Evolutionary conservation across 2,797 vertebrate species (phyloP).

Genomic region (Gila robusta): DNA sequence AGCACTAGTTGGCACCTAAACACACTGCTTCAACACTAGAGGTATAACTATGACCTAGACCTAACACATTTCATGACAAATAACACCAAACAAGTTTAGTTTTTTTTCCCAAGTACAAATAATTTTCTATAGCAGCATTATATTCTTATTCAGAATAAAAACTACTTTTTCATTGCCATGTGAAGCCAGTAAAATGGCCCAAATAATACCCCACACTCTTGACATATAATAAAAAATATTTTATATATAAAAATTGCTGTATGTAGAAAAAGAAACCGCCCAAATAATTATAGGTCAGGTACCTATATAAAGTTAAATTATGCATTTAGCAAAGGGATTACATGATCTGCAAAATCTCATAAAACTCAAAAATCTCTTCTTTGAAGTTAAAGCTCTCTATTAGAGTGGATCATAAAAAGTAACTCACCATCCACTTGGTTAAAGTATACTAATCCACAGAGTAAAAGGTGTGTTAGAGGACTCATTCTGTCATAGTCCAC

Average conservation of each 20-base stretch:
- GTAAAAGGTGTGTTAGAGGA: slow-evolving; percentile 90
- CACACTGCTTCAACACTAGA: background rate
- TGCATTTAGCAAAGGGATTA: background rate
- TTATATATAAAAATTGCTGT: background rate
- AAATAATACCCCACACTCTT: background rate
- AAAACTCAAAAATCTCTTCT: background rate
- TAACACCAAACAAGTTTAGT: background rate
- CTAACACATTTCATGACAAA: background rate
- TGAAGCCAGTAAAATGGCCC: background rate
- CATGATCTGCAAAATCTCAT: background rate
- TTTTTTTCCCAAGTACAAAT: background rate
- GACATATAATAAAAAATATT: background rate
- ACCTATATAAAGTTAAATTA: background rate
- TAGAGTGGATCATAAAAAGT: slow-evolving; percentile 8
- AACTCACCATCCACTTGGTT: slow-evolving; percentile 91
- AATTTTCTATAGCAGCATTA: background rate
- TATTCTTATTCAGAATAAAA: background rate
- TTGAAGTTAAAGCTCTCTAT: background rate
- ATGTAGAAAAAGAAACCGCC: too few relatives aligned
- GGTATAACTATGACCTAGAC: background rate
- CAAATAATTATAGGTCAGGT: background rate
- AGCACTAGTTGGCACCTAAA: slow-evolving; percentile 24
- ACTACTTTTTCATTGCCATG: background rate
- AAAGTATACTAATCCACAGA: slow-evolving; percentile 91
- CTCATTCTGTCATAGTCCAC: slow-evolving; percentile 96